Evolutionary conservation across 2,888 invertebrate species (phyloP).

Genomic region (Cephus sareptanus): DNA sequence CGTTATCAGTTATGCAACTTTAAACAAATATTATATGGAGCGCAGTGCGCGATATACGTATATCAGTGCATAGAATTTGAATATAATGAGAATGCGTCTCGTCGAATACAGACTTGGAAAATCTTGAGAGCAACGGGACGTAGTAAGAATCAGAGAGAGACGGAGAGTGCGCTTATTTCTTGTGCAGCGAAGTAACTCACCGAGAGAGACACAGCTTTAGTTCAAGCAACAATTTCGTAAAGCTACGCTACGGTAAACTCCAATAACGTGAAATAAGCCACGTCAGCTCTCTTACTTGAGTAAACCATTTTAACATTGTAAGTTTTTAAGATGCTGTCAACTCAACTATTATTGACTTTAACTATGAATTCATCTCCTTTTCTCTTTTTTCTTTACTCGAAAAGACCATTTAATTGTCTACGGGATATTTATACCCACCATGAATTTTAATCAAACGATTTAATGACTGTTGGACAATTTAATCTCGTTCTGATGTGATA

Average conservation of each 20-base stretch:
- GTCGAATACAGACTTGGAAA: not conserved
- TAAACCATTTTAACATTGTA: too few relatives aligned
- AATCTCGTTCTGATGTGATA: not conserved
- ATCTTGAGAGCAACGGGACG: not conserved
- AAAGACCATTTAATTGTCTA: not conserved
- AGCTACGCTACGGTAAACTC: not conserved
- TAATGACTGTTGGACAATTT: not conserved
- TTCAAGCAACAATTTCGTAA: too few relatives aligned
- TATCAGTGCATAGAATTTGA: not conserved
- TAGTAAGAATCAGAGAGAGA: not conserved
- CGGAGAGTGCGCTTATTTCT: not conserved
- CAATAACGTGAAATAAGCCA: not conserved
- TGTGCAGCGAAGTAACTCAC: not conserved
- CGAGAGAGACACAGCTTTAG: too few relatives aligned
- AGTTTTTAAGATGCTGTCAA: not conserved
- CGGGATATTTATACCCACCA: not conserved
- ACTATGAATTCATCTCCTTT: not conserved
- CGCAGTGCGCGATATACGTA: not conserved
- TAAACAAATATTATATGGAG: not conserved
- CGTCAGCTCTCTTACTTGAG: too few relatives aligned
- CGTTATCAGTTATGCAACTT: not conserved
- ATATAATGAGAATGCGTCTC: not conserved
- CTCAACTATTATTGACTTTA: not conserved
- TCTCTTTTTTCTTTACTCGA: too few relatives aligned
- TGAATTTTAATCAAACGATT: not conserved